Percentiles rank a stretch among this genome's conserved stretches.
phyloP scores from a whole-genome alignment of 2,888 invertebrate genomes.

The Drosophila phalerata region DNA sequence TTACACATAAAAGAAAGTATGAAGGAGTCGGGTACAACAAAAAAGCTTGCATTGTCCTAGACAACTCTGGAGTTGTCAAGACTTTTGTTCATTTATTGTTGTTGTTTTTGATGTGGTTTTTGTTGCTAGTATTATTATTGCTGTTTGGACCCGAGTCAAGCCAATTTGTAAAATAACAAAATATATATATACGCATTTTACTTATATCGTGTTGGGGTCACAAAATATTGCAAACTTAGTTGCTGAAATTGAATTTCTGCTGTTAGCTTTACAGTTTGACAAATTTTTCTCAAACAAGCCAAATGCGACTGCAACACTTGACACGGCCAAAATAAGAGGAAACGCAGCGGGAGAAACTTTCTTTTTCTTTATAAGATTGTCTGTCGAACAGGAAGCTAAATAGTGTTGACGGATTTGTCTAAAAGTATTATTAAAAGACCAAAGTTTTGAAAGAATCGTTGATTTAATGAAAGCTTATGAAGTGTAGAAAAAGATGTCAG shows the following conservation, averaged over 20 bases:
- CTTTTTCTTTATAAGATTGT: slow-evolving; percentile 32
- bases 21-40: slow-evolving; percentile 20
- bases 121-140: slow-evolving; percentile 36
- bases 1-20: slow-evolving; percentile 11
- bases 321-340: slow-evolving; percentile 37
- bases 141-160: slow-evolving; percentile 54
- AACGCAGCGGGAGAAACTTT: slow-evolving; percentile 8
- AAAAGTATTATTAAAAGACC: slow-evolving; percentile 24
- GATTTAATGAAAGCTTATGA: neutral
- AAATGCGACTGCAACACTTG: slow-evolving; percentile 63
- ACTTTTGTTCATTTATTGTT: slow-evolving; percentile 45
- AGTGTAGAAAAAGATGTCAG: neutral
- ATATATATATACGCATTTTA: slow-evolving; percentile 44
- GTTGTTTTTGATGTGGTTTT: slow-evolving; percentile 32
- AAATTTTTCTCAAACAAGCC: slow-evolving; percentile 67
- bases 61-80: slow-evolving; percentile 62
- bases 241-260: slow-evolving; percentile 73
- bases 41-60: slow-evolving; percentile 44
- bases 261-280: slow-evolving; percentile 72
- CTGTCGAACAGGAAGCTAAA: slow-evolving; percentile 11
- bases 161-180: slow-evolving; percentile 77
- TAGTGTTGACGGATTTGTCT: slow-evolving; percentile 26
- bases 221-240: slow-evolving; percentile 45
- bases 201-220: slow-evolving; percentile 54
- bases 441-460: slow-evolving; percentile 22